Conservation (phyloP, 2,888 invertebrate species). For the Calliphora vomitoria region DNA sequence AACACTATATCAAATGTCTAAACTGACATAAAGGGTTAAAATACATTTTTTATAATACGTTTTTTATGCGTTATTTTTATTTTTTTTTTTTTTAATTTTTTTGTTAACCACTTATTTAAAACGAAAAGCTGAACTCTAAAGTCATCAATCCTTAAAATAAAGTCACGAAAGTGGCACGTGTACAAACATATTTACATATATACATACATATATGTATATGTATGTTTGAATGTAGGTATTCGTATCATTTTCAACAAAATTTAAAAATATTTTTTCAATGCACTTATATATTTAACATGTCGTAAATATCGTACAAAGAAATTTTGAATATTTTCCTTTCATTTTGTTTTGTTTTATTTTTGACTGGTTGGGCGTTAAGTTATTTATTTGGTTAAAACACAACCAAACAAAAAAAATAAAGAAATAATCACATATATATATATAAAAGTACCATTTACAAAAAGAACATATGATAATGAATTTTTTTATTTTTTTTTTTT, state of each 20-base stretch:
- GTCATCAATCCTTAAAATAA: conserved; percentile 57
- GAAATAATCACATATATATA: conserved; percentile 25
- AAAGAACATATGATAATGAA: conserved; percentile 40
- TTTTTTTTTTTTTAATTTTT: conserved; percentile 4
- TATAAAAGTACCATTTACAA: conserved; percentile 34
- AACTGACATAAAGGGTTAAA: conserved; percentile 50
- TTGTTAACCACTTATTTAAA: conserved; percentile 35
- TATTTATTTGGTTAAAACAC: conserved; percentile 56
- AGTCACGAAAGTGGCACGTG: conserved; percentile 68
- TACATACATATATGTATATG: background rate
- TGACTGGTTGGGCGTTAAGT: conserved; percentile 57
- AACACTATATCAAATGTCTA: conserved; percentile 43
- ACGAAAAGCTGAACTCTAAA: conserved; percentile 51
- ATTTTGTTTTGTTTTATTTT: conserved; percentile 19
- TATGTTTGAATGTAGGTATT: no score
- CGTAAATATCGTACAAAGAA: conserved; percentile 45
- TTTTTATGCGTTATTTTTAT: conserved; percentile 9
- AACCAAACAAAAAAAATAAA: conserved; percentile 18
- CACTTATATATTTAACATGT: background rate
- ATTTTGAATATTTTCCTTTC: background rate
- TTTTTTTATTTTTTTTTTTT: conserved; percentile 17
- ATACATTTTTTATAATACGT: conserved; percentile 3
- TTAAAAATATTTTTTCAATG: conserved; percentile 19
- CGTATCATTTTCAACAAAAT: conserved; percentile 51
- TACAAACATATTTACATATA: conserved; percentile 21